phyloP scores from a whole-genome alignment of 2,797 vertebrate genomes.

The Carapus acus region DNA sequence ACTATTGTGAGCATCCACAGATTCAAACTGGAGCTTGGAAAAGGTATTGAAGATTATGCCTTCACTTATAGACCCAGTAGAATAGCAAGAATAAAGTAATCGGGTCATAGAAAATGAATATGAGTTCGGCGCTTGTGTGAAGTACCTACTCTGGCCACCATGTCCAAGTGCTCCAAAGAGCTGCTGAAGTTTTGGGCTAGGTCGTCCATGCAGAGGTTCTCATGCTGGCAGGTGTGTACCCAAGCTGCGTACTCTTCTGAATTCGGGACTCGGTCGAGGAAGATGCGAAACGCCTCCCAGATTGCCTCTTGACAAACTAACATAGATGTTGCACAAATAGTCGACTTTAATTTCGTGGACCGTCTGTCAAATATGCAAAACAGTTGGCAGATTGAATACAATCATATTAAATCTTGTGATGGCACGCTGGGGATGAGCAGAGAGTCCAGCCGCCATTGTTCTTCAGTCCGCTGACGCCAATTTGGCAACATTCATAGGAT shows the following conservation, averaged over 20 bases:
- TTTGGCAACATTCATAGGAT: neutral
- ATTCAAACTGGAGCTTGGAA: too few relatives aligned
- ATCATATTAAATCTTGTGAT: too few relatives aligned
- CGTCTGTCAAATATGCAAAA: neutral
- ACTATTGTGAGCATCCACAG: neutral
- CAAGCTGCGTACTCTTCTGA: slow-evolving; percentile 84
- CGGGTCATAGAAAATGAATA: too few relatives aligned
- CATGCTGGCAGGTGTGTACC: slow-evolving; percentile 84
- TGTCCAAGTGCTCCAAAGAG: slow-evolving; percentile 85
- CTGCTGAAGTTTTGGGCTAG: slow-evolving; percentile 90
- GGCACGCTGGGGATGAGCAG: too few relatives aligned
- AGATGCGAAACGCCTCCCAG: slow-evolving; percentile 93
- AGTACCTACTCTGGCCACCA: slow-evolving; percentile 80
- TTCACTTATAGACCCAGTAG: too few relatives aligned
- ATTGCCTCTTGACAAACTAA: slow-evolving; percentile 95
- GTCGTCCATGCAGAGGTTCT: slow-evolving; percentile 89
- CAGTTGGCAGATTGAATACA: too few relatives aligned
- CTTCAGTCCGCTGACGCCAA: neutral
- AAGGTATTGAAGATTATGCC: too few relatives aligned
- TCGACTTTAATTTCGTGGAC: neutral
- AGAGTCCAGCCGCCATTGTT: neutral
- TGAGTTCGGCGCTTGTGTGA: neutral
- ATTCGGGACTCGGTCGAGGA: slow-evolving; percentile 89
- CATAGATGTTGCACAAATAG: slow-evolving; percentile 20
- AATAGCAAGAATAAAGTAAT: too few relatives aligned